Conservation (phyloP, 1,140 invertebrate species). For the Danaus plexippus region DNA sequence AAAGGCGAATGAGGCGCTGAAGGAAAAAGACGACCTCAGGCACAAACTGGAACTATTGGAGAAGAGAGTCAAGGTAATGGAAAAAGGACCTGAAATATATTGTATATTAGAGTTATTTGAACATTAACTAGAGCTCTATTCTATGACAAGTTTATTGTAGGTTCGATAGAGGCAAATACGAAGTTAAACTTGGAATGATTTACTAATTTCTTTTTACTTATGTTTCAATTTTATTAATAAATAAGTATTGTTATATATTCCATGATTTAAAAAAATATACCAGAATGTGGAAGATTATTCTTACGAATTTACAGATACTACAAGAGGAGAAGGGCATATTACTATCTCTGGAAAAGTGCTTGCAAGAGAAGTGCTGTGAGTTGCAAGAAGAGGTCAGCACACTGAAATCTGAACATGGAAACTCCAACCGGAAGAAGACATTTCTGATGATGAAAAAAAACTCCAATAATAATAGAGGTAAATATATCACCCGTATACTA, state of each 20-base stretch:
- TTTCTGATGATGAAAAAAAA: slow-evolving; percentile 64
- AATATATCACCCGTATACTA: neutral
- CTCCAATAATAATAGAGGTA: slow-evolving; percentile 62
- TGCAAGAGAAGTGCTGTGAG: slow-evolving; percentile 81
- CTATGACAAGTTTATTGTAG: slow-evolving; percentile 2
- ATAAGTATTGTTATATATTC: no score
- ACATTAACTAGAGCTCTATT: neutral
- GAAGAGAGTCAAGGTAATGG: slow-evolving; percentile 79
- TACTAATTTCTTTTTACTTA: no score
- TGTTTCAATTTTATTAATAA: no score
- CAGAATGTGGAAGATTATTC: neutral
- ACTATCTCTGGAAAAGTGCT: slow-evolving; percentile 82
- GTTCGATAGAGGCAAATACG: slow-evolving; percentile 4
- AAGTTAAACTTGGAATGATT: neutral
- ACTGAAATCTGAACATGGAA: slow-evolving; percentile 63
- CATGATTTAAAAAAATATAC: neutral
- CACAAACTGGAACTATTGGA: slow-evolving; percentile 79
- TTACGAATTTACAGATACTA: slow-evolving; percentile 73
- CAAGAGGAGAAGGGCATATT: slow-evolving; percentile 85
- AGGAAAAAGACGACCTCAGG: slow-evolving; percentile 73
- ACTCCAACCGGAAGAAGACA: slow-evolving; percentile 59
- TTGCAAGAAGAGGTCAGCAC: slow-evolving; percentile 74
- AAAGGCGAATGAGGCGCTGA: slow-evolving; percentile 72
- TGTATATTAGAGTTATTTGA: neutral
- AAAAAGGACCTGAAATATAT: slow-evolving; percentile 77